These are phyloP conservation scores for Leptopilina syphax DNA, from an alignment of 2,888 invertebrate genomes.

Conservation along the genomic window DNA sequence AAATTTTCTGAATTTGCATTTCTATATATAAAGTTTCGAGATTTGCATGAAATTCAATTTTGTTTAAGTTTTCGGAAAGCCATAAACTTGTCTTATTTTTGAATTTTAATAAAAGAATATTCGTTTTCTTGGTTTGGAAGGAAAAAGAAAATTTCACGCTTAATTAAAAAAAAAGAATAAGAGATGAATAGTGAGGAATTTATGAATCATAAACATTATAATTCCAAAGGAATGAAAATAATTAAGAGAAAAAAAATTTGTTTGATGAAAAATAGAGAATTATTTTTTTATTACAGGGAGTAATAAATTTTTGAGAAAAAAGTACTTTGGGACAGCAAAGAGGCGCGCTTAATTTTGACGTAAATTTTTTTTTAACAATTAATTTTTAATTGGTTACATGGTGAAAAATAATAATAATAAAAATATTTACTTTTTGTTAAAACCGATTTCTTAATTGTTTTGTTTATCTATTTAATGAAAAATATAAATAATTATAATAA, in stretches of 20 bases:
- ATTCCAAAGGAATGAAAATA: not conserved
- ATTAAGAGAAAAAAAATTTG: not conserved
- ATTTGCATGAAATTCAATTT: conserved; percentile 1
- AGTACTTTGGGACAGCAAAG: not conserved
- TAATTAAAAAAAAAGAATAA: not conserved
- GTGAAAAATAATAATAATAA: too few relatives aligned
- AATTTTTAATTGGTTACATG: too few relatives aligned
- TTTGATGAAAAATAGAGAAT: not conserved
- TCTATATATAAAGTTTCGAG: not conserved
- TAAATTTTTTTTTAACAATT: too few relatives aligned
- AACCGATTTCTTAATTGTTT: too few relatives aligned
- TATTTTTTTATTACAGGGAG: not conserved
- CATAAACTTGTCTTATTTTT: not conserved
- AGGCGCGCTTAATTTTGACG: not conserved
- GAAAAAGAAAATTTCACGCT: not conserved
- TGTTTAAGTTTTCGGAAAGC: not conserved
- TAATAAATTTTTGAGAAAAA: not conserved
- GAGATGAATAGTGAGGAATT: not conserved
- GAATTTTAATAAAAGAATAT: not conserved
- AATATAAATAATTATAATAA: too few relatives aligned
- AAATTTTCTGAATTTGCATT: not conserved
- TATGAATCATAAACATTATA: conserved; percentile 8
- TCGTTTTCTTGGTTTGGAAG: not conserved
- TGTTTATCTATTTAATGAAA: too few relatives aligned
- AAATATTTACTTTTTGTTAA: too few relatives aligned